Evolutionary conservation across 2,113 vertebrate genomes (phyloP), one percentile per base, ranked within the genome.

Genomic region (Saguinus imperator): DNA sequence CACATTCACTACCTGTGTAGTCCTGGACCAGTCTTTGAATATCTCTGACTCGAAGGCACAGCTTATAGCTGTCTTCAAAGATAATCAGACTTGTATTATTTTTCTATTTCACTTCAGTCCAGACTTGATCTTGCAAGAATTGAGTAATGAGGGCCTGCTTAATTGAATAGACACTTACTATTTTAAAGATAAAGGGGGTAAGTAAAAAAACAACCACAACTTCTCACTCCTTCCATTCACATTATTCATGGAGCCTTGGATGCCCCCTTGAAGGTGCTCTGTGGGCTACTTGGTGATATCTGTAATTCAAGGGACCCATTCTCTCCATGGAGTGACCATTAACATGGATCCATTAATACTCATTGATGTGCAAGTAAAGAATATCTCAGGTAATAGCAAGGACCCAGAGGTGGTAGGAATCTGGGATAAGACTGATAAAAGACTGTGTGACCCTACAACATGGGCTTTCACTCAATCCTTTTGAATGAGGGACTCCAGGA

Each of bases 1-100:
- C 20, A 45, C 9, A 9, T 25, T 80, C 29, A n/a, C 5, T 2
- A 5, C 12, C 48, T 27, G 4, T 35, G 2, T 1, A n/a, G 64
- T 10, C 1, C 4, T 32, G 68, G 16, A 6, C 48, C 55, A 13
- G n/a, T 35, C 14, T 29, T 27, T 48, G 66, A 35, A 43, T 12
- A 52, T 37, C 70, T 40, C 40, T 79, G n/a, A 40, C 23, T 18
- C 23, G 29, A 18, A 0, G 35, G 37, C 13, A 55, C 37, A 52
- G 64, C 21, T 64, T 5, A 4, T 35, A 35, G 35, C 14, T 75
- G 57, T 68, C 50, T 58, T 40, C 79, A 89, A 52, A 79, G 27
- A 72, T 13, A 40, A 79, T 61, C 13, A 72, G 32, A 57, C 29
- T 16, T 13, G 6, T 50, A 29, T 61, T 72, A 72, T 93, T 61